A percentile compares a stretch with the other conserved stretches of the same genome.
phyloP scores from a whole-genome alignment of 2,113 vertebrate species.

The Alexandromys fortis region DNA sequence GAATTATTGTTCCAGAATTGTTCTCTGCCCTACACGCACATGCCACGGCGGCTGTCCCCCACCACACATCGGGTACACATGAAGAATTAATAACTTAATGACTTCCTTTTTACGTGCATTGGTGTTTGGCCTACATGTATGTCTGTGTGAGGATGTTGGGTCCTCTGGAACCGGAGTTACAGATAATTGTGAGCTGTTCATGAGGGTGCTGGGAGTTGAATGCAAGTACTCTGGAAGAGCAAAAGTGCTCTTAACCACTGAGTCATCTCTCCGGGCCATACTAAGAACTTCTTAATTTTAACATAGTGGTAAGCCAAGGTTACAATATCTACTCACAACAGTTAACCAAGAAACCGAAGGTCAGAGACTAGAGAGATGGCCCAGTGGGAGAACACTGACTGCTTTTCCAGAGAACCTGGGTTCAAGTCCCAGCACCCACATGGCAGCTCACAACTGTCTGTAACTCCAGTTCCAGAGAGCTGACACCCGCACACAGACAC shows the following conservation, averaged over 20 bases:
- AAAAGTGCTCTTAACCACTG: not conserved
- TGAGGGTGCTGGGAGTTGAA: not conserved
- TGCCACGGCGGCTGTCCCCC: no score
- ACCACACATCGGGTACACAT: not conserved
- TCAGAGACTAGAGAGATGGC: not conserved
- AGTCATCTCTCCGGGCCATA: not conserved
- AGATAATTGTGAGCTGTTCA: not conserved
- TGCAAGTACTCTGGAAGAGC: not conserved
- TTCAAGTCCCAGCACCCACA: no score
- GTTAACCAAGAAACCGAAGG: no score
- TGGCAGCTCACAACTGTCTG: no score
- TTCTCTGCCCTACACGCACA: not conserved
- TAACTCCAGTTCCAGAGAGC: no score
- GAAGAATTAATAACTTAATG: not conserved
- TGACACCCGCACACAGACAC: no score
- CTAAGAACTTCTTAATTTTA: not conserved
- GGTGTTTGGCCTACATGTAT: not conserved
- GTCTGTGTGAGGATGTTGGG: not conserved
- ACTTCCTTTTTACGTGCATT: not conserved
- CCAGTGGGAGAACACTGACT: not conserved
- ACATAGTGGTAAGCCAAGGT: not conserved
- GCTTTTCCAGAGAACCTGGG: no score
- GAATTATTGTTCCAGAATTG: no score
- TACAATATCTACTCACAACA: not conserved
- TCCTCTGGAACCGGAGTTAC: not conserved